Evolutionary conservation across 2,797 vertebrate genomes (phyloP).

Genomic region (Percopsis omiscomaycus): DNA sequence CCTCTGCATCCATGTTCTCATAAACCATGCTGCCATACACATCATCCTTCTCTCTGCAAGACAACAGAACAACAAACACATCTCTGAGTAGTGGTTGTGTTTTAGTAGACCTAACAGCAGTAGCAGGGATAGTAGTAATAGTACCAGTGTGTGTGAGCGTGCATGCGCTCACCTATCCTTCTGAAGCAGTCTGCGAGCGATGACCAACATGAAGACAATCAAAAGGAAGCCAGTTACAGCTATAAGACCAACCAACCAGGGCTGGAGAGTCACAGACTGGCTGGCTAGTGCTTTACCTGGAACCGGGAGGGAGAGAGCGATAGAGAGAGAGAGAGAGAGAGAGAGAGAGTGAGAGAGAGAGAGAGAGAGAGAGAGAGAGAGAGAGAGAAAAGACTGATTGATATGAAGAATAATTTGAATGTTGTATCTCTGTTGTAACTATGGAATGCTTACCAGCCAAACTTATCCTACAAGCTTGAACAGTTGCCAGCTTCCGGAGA

Average conservation of each 20-base stretch:
- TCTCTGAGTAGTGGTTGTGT: constrained; percentile 2
- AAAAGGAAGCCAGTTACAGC: constrained; percentile 84
- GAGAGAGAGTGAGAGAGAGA: background rate
- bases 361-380: background rate
- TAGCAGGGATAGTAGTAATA: no score
- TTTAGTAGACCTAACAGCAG: background rate
- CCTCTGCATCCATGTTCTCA: constrained; percentile 12
- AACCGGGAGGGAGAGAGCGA: constrained; percentile 7
- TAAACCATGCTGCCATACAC: background rate
- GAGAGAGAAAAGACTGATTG: background rate
- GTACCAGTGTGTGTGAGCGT: no score
- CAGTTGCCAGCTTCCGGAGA: no score
- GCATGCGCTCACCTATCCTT: constrained; percentile 72
- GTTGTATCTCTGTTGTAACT: no score
- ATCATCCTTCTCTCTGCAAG: constrained; percentile 41
- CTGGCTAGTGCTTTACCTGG: background rate
- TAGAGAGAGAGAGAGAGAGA: background rate
- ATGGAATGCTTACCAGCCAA: no score
- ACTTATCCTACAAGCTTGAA: no score
- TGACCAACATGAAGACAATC: constrained; percentile 76
- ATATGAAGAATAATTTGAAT: no score
- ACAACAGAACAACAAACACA: constrained; percentile 30
- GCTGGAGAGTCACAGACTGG: constrained; percentile 66
- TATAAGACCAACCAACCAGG: constrained; percentile 82
- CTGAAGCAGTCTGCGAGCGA: constrained; percentile 74